Evolutionary conservation across 2,797 vertebrate genomes (phyloP), one percentile per base, ranked within the genome.

Genomic region (Tenualosa ilisha): DNA sequence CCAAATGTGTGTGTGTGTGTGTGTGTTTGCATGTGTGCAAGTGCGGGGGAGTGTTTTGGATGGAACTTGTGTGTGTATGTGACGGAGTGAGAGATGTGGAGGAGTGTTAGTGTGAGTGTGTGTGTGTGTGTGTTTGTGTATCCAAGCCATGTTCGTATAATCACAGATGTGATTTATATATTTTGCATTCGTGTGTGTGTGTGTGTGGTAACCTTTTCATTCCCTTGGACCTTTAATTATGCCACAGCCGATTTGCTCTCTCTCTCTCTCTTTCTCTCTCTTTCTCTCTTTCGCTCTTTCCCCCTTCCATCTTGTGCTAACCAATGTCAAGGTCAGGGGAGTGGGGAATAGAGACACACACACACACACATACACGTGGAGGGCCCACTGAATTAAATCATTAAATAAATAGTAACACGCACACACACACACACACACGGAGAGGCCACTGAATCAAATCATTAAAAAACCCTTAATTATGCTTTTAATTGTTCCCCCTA

Each of bases 281-380:
- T 86, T 89, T 89, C 89, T 90, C 93, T 91, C 46, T 46, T 90
- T 83, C 90, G 31, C 31, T 31, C 31, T 31, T 31, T 1, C 31
- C 87, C 88, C 85, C 81, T 13, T 50, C 79, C 20, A 50, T 85
- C 85, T 88, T 86, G 88, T 87, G 89, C 87, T 92, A 92, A 91
- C 90, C 90, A 92, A 91, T 95, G 93, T 93, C 95, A 96, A 96
- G 95, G 95, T 96, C 95, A 94, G 90, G 89, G 92, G 96, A 96
- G 96, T 96, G 92, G 94, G 93, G 94, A 94, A 89, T 90, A 93
- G 93, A 95, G 95, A 13, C 1, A 46, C 46, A 31, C 31, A 0
- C 31, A 31, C 31, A 31, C 31, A 31, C 31, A 31, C 31, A n/a
- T n/a, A n/a, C 31, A 1, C 1, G 93, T 89, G 31, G 84, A 89